Evolutionary conservation across 2,113 vertebrate species (phyloP), one percentile per base, ranked within the genome.

Genomic region (Talpa occidentalis): DNA sequence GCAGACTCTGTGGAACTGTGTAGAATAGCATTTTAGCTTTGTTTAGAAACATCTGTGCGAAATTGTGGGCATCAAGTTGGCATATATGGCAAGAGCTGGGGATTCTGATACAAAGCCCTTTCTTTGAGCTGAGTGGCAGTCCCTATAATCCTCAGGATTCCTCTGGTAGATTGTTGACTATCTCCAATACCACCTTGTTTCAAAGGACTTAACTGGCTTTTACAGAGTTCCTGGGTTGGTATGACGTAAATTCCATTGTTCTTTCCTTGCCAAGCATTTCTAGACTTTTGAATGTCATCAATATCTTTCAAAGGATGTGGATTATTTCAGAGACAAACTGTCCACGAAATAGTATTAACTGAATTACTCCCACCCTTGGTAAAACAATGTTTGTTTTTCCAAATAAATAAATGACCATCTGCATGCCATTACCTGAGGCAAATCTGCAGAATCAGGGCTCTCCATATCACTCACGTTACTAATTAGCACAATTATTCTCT

Each of bases 321-420:
- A 30, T 67, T 83, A 37, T 32, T 82, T 40, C 82, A 73, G 84
- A 95, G 83, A 21, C 56, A 94, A 83, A 87, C 30, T 83, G 67
- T 47, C 59, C 60, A 92, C 24, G 30, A 69, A 76, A 44, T 26
- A 40, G 37, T 62, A 86, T 49, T 74, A 82, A 54, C 49, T 60
- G 19, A 93, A 60, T 64, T 73, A 54, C 84, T 35, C 59, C 72
- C 3, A 81, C 69, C 67, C 54, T 95, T 54, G 19, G 44, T 95
- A 90, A 94, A 94, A 90, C 62, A 67, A 16, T 88, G 56, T 78
- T 78, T n/a, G 26, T 82, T 90, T 96, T 95, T 94, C 70, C 93
- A 96, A 94, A 90, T 87, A 90, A 83, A 87, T 82, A 92, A 90
- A 88, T 79, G 90, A 89, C 93, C 67, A 35, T 82, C 90, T 93